Evolutionary conservation across 1,140 invertebrate species (phyloP).

Genomic region (Calliopsis andreniformis): DNA sequence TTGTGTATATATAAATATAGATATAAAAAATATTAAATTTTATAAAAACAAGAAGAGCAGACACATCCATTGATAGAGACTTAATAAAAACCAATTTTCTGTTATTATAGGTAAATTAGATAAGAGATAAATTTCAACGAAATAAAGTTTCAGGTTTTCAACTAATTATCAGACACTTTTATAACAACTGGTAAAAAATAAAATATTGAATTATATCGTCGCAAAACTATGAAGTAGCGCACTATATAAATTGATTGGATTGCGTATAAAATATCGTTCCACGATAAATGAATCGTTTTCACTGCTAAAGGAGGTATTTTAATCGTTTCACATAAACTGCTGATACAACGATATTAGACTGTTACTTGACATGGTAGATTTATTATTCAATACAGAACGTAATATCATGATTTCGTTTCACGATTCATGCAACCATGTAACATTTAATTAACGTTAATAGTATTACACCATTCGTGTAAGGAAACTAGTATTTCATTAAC

Average conservation of each 20-base stretch:
- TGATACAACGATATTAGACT: conserved; percentile 47
- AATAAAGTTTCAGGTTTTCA: too few species aligned
- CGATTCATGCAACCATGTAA: conserved; percentile 9
- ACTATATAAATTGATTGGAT: background rate
- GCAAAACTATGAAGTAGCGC: background rate
- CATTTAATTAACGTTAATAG: conserved; percentile 37
- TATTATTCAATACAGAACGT: conserved; percentile 38
- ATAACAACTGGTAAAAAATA: too few species aligned
- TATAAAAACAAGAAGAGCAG: too few species aligned
- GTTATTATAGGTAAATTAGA: too few species aligned
- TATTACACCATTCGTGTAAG: background rate
- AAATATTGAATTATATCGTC: too few species aligned
- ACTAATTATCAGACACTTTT: too few species aligned
- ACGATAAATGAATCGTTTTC: conserved; percentile 19
- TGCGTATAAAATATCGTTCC: conserved; percentile 9
- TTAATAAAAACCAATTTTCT: too few species aligned
- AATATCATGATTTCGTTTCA: conserved; percentile 39
- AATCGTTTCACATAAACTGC: conserved; percentile 30
- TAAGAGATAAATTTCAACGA: too few species aligned
- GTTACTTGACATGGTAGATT: conserved; percentile 32
- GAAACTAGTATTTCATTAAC: background rate
- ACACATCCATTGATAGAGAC: too few species aligned
- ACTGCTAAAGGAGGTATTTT: conserved; percentile 9
- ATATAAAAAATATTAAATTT: too few species aligned
- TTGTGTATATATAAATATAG: too few species aligned